phyloP scores from a whole-genome alignment of 2,888 invertebrate genomes.

The Imbricaverruca yamaguchii region DNA sequence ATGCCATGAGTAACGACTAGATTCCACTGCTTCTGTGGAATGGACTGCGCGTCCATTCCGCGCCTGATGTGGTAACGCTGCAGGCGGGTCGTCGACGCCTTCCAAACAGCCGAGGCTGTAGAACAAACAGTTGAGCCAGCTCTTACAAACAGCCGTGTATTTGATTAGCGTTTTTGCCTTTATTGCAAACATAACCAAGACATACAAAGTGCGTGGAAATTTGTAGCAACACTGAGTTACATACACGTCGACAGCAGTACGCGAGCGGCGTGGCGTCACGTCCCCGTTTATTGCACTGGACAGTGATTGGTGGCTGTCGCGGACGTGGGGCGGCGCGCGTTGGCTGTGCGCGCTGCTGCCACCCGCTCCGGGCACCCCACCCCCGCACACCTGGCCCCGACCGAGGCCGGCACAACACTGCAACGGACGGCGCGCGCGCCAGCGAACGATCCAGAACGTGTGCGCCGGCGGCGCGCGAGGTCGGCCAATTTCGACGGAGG shows the following conservation, averaged over 20 bases:
- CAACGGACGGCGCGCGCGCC: too few species aligned
- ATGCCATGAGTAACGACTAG: too few species aligned
- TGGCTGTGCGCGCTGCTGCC: neutral
- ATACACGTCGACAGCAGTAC: neutral
- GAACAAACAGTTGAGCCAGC: too few species aligned
- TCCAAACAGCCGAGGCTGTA: too few species aligned
- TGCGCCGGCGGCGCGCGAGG: neutral
- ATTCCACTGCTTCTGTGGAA: too few species aligned
- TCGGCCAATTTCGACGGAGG: neutral
- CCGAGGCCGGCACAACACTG: too few species aligned
- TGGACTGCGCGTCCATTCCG: too few species aligned
- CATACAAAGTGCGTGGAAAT: conserved; percentile 22
- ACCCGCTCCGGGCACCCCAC: neutral
- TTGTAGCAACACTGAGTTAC: conserved; percentile 21
- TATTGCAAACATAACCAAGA: conserved; percentile 22
- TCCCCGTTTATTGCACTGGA: conserved; percentile 11
- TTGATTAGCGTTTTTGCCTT: conserved; percentile 22
- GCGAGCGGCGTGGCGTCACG: neutral
- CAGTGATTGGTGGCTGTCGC: neutral
- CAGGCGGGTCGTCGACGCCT: too few species aligned
- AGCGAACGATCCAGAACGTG: too few species aligned
- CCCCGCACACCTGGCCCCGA: too few species aligned
- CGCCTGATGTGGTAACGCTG: too few species aligned
- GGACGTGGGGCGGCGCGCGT: neutral
- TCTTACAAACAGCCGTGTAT: conserved; percentile 15